Evolutionary conservation across 2,113 vertebrate genomes (phyloP), one percentile per base, ranked within the genome.

Genomic region (Pipa parva): DNA sequence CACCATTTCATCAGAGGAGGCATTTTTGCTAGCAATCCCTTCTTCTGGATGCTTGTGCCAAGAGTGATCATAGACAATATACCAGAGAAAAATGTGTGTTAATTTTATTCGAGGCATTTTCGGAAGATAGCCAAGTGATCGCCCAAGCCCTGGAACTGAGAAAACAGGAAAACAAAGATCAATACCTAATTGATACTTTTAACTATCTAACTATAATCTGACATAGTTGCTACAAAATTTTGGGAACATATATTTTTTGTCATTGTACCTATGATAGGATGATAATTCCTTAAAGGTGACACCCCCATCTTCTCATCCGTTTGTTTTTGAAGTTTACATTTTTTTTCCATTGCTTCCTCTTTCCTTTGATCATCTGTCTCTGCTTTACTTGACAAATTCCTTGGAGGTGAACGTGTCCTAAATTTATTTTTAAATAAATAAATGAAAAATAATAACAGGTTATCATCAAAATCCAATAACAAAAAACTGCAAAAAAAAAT

Each of bases 21-120:
- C 7, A 3, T 51, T 25, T n/a, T 22, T 21, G 18, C 27, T 7
- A 31, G 5, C 11, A 15, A 6, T 22, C 18, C 26, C 5, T 1
- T 7, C 22, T 74, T 65, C 27, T 27, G 63, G 25, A 1, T 48
- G 71, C 12, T 67, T 69, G 74, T 25, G 18, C 20, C 21, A 75
- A 72, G 1, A 92, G 89, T 98, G 93, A 0, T 91, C 96, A 0
- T 98, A 93, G 37, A 94, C 76, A 36, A 98, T 63, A 77, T 97
- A 94, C 94, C 95, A 99, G 42, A 99, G 84, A 71, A 97, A 98
- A 55, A 74, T 78, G 72, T 98, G 94, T 4, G 93, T 76, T 17
- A 86, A 64, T 29, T 87, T 89, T 51, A 98, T 80, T 37, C 97
- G 95, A 31, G 88, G 92, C 95, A 99, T 98, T 84, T 99, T 98